Evolutionary conservation across 30 jellyfish, hydroid and myxozoan genomes (phyloP), one percentile per base, ranked within the genome.

Genomic region (Pseudorhiza aurosa): DNA sequence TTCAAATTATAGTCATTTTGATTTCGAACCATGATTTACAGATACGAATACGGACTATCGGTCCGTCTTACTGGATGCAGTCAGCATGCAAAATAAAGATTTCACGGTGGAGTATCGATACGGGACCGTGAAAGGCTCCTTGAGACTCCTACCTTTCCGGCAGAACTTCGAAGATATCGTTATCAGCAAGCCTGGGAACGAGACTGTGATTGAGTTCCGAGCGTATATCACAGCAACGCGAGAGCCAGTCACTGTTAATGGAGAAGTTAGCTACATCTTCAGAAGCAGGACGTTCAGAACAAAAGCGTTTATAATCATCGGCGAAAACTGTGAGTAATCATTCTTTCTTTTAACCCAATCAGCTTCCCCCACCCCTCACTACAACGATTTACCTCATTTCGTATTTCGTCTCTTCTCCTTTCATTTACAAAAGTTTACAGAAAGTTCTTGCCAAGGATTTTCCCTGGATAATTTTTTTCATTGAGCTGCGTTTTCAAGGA

Each of bases 141-240:
- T 80, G 24, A 36, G 44, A 17, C 77, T 65, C 3, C 10, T n/a
- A 22, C 68, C 84, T 0, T 65, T 40, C 19, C 35, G 17, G 27
- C 59, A 80, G 17, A 46, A 11, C 17, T 35, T 25, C 18, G 3
- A 44, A 36, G 91, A 80, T n/a, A 27, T 80, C 28, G 44, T 62
- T 72, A 65, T 80, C 55, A 7, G 28, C 15, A 80, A 55, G 0
- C 91, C 82, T 15, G 8, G 8, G 19, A 22, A 24, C 26, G 47
- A 53, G 67, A 51, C 79, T 3, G 58, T 33, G 10, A 37, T 80
- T 24, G 44, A 30, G 58, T 80, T 80, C 15, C 49, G 47, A 11
- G 91, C 91, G 46, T 40, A 33, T 42, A 50, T 62, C 24, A 27
- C 80, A 49, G 21, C 59, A 43, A 80, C 91, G 18, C 18, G 42